Base-by-base conservation (phyloP, 2,113 vertebrate species). In the Sisor rabdophorus region DNA sequence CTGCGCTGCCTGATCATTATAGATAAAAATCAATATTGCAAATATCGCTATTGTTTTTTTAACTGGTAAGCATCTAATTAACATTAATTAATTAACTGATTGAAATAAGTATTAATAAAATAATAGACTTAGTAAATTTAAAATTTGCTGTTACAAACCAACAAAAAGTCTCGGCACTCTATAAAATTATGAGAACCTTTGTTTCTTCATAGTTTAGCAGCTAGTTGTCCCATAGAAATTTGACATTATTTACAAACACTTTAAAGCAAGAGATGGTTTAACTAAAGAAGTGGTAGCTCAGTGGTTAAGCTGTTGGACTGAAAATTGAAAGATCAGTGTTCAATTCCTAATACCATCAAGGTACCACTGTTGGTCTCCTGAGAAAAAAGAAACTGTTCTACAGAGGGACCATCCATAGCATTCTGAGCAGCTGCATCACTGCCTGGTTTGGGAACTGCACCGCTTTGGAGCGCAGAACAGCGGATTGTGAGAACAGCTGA, bases 41-140 rank as follows among this genome's bases (percentile, higher is more conserved):
- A 60, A n/a, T 70, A 30, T 48, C 52, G 58, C 26, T 68, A 76
- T 68, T 68, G 28, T 50, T 11, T 63, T 7, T 68, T 53, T 58
- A 68, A 56, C 36, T 47, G 55, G 32, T 26, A 26, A 68, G 19
- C 22, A 12, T 36, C 15, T 56, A 26, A 76, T 36, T 74, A 63
- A 6, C 20, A 22, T 64, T 67, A 44, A 44, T 44, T 44, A 44
- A 7, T 9, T 44, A 11, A 26, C 1, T 6, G 6, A 28, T 52
- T 11, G 16, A 67, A 48, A 50, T 50, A 36, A 36, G 32, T 36
- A 36, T 36, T 36, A 1, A 26, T 28, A 3, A 68, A 68, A 50
- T 50, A 50, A 13, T 26, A 19, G 22, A 48, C 63, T 47, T 5
- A 67, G 16, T 24, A 67, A n/a, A 67, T 47, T 48, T 67, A 20